Evolutionary conservation across 2,888 invertebrate genomes (phyloP), one percentile per base, ranked within the genome.

Genomic region (Phasia obesa): DNA sequence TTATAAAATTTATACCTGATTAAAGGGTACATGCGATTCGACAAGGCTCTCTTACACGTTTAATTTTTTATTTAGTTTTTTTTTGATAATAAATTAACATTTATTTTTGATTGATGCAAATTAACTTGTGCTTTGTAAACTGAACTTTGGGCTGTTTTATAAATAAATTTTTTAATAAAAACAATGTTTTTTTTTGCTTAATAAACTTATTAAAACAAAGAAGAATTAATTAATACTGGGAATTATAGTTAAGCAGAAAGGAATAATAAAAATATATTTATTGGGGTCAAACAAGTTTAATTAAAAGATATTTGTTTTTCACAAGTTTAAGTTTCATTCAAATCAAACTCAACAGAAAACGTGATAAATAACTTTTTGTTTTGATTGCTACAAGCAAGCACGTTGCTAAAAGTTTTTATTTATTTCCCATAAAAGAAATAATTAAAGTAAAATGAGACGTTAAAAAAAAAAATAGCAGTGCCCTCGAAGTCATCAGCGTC

Each of bases 201-300:
- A 53, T 11, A 13, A 49, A 49, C 23, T 35, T 55, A 60, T 21
- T 70, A 47, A 53, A 19, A 27, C 13, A 53, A 53, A 31, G 21
- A 74, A 53, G 53, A 17, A 69, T 31, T 76, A 44, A 76, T 77
- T 47, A 53, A n/a, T 62, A 55, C 44, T 65, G 19, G 3, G 0
- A 47, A 38, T 47, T 49, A 57, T 64, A 25, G 25, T 60, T 44
- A 19, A 55, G 5, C 7, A 19, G 17, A 21, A 49, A 19, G 21
- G 51, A 31, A 13, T n/a, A 21, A 31, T 42, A 49, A 38, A 25
- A 49, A 55, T 31, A 49, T 15, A 11, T 44, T 27, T 49, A 75
- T 76, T 44, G 49, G 38, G 69, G 75, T 64, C 75, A 81, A 65
- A 49, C 59, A 47, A 74, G 65, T 79, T 73, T 77, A 77, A 77